Evolutionary conservation across 2,888 invertebrate genomes (phyloP).

Genomic region (Flexamia atlantica): DNA sequence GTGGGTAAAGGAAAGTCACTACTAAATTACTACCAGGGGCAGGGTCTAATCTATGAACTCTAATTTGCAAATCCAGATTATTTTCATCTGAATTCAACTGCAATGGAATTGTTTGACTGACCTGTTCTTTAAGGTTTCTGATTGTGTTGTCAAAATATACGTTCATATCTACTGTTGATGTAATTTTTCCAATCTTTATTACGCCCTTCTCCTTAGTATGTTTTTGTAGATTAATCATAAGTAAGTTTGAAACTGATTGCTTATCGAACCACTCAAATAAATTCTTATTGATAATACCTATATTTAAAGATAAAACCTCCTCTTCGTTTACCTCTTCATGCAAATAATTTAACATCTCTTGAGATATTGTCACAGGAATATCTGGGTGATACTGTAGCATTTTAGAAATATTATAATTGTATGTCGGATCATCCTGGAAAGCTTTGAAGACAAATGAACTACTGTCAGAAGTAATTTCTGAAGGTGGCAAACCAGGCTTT

Average conservation of each 20-base stretch:
- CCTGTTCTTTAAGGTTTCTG: background rate
- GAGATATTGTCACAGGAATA: background rate
- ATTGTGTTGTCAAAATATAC: background rate
- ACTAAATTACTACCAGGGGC: background rate
- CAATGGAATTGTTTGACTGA: background rate
- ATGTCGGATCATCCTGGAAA: background rate
- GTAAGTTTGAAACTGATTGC: background rate
- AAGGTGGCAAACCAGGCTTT: background rate
- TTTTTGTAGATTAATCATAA: background rate
- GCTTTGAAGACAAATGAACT: background rate
- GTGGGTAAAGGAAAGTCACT: slow-evolving; percentile 4
- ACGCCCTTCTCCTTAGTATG: background rate
- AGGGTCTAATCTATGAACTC: slow-evolving; percentile 13
- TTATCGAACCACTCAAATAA: background rate
- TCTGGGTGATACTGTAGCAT: background rate
- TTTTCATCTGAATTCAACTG: background rate
- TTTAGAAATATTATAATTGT: background rate
- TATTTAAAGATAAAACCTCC: background rate
- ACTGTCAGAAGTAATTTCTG: background rate
- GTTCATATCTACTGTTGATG: background rate
- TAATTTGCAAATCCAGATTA: slow-evolving; percentile 1
- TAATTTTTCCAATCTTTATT: background rate
- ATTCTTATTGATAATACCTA: background rate
- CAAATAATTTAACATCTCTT: background rate
- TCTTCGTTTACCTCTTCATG: background rate